Conservation (phyloP, 2,113 vertebrate species). For the Penelope pileata region DNA sequence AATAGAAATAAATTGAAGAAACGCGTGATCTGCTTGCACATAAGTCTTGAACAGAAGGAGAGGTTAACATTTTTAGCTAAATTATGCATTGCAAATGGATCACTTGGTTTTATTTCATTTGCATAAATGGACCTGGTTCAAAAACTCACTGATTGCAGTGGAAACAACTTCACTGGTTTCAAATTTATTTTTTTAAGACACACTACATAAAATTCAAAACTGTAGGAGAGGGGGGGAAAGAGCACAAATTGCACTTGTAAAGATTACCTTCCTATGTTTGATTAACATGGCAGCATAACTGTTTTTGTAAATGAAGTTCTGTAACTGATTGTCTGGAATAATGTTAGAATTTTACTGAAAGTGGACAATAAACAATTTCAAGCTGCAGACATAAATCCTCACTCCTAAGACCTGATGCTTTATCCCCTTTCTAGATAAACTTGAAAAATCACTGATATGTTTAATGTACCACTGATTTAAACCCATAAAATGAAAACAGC, state of each 20-base stretch:
- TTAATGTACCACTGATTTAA: neutral
- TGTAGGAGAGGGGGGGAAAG: neutral
- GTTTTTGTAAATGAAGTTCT: neutral
- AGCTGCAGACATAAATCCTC: neutral
- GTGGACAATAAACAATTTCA: neutral
- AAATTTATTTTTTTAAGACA: neutral
- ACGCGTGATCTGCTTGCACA: conserved; percentile 23
- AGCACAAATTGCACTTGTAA: neutral
- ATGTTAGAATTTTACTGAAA: neutral
- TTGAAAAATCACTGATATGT: neutral
- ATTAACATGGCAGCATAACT: neutral
- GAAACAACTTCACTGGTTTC: neutral
- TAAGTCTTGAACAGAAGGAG: conserved; percentile 58
- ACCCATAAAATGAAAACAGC: neutral
- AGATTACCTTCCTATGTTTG: neutral
- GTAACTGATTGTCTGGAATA: neutral
- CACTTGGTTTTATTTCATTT: conserved; percentile 37
- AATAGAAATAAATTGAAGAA: conserved; percentile 50
- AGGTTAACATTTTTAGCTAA: conserved; percentile 67
- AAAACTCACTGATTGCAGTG: conserved; percentile 37
- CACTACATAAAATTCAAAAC: neutral
- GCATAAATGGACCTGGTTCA: conserved; percentile 51
- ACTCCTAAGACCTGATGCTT: neutral
- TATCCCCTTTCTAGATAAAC: neutral
- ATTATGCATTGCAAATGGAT: conserved; percentile 63